Percentiles rank a stretch among this genome's conserved stretches.
Evolutionary conservation across 2,888 invertebrate species (phyloP).

Genomic region (Exephanes ischioxanthus): DNA sequence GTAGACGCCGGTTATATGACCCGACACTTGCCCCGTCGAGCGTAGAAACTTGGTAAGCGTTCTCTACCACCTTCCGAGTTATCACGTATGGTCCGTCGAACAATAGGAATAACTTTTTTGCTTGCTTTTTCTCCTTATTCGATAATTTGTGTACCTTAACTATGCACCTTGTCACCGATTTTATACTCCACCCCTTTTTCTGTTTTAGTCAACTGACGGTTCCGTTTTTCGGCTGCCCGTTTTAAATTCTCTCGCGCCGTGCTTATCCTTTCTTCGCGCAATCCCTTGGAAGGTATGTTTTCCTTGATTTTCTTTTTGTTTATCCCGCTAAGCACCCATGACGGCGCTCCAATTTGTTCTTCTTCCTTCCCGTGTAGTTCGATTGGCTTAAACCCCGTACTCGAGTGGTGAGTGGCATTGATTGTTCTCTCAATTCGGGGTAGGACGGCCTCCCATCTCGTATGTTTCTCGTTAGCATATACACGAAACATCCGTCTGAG

Average conservation of each 20-base stretch:
- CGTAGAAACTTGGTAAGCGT: neutral
- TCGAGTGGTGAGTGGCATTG: conserved; percentile 26
- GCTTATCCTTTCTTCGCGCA: neutral
- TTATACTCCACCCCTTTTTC: neutral
- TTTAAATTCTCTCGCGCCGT: conserved; percentile 18
- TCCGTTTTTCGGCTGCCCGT: neutral
- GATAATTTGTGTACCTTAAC: conserved; percentile 24
- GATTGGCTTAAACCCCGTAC: conserved; percentile 9
- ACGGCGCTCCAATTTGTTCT: neutral
- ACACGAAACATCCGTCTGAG: conserved; percentile 34
- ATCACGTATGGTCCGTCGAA: conserved; percentile 22
- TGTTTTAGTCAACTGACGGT: neutral
- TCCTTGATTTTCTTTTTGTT: neutral
- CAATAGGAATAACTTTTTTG: conserved; percentile 23
- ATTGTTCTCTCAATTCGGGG: conserved; percentile 2
- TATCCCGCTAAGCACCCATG: neutral
- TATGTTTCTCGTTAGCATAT: conserved; percentile 33
- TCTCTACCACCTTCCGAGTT: neutral
- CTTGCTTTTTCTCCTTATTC: conserved; percentile 29
- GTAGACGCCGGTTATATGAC: conserved; percentile 24
- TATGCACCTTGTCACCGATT: conserved; percentile 18
- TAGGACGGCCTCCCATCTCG: conserved; percentile 20
- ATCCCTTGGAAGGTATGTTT: too few relatives aligned
- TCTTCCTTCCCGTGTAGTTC: neutral
- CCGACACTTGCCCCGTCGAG: neutral